Evolutionary conservation across 1,140 invertebrate species (phyloP).

Genomic region (Drosophila melanica): DNA sequence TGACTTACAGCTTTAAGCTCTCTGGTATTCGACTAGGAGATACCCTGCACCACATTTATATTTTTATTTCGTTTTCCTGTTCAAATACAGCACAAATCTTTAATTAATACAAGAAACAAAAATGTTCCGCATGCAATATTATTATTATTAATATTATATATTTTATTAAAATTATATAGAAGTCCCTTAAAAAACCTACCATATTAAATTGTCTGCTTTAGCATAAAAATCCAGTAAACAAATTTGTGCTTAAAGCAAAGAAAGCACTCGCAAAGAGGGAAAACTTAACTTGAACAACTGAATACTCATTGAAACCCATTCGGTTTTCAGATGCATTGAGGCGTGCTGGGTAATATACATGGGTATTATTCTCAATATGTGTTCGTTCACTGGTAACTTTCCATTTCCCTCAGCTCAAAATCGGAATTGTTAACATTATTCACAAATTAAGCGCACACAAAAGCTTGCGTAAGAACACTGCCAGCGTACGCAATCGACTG

Average conservation of each 20-base stretch:
- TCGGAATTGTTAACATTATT: constrained; percentile 19
- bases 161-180: too few relatives aligned
- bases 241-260: constrained; percentile 16
- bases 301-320: constrained; percentile 52
- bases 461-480: too few relatives aligned
- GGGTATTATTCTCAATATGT: constrained; percentile 41
- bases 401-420: constrained; percentile 10
- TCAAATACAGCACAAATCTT: too few relatives aligned
- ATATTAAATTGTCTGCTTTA: constrained; percentile 52
- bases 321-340: constrained; percentile 28
- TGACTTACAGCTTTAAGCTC: too few relatives aligned
- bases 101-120: too few relatives aligned
- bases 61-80: too few relatives aligned
- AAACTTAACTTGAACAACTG: constrained; percentile 54
- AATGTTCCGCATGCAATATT: too few relatives aligned
- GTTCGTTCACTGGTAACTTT: constrained; percentile 22
- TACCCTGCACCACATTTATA: too few relatives aligned
- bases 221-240: constrained; percentile 37
- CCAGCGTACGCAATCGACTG: background rate
- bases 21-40: too few relatives aligned
- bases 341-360: constrained; percentile 32
- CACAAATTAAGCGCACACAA: background rate
- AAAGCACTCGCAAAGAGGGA: constrained; percentile 30
- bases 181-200: too few relatives aligned
- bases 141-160: too few relatives aligned